Conservation (phyloP, 2,888 invertebrate genomes). For the Seladonia tumulorum region DNA sequence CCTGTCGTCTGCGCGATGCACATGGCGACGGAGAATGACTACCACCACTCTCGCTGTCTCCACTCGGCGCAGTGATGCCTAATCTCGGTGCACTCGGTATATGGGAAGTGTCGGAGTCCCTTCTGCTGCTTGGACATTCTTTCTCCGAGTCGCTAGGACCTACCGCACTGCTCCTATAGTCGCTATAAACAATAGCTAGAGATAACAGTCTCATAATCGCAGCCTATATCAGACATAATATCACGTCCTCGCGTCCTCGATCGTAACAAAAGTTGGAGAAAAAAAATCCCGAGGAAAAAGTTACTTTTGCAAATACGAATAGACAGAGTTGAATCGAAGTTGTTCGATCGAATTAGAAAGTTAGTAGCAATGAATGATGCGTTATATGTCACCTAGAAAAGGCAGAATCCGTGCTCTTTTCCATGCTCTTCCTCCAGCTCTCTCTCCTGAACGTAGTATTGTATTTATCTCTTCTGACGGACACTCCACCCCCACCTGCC, state of each 20-base stretch:
- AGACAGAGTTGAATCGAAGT: not conserved
- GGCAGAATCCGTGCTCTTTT: slow-evolving; percentile 96
- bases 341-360: not conserved
- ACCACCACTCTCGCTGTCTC: slow-evolving; percentile 95
- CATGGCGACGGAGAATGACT: slow-evolving; percentile 94
- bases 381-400: slow-evolving; percentile 92
- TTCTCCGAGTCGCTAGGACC: slow-evolving; percentile 96
- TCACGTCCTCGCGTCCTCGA: not conserved
- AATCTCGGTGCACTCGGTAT: slow-evolving; percentile 85
- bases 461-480: slow-evolving; percentile 84
- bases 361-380: slow-evolving; percentile 27
- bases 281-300: not conserved
- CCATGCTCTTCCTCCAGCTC: slow-evolving; percentile 96
- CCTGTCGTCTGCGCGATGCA: slow-evolving; percentile 92
- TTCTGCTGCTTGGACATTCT: slow-evolving; percentile 90
- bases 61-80: slow-evolving; percentile 88
- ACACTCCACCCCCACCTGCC: slow-evolving; percentile 77
- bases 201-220: slow-evolving; percentile 69
- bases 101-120: slow-evolving; percentile 87
- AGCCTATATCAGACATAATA: too few relatives aligned
- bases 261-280: not conserved
- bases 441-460: slow-evolving; percentile 90
- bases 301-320: not conserved
- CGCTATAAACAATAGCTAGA: slow-evolving; percentile 87
- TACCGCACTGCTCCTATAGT: slow-evolving; percentile 96